phyloP scores from a whole-genome alignment of 2,888 invertebrate genomes.

The Drosophila austrosaltans region DNA sequence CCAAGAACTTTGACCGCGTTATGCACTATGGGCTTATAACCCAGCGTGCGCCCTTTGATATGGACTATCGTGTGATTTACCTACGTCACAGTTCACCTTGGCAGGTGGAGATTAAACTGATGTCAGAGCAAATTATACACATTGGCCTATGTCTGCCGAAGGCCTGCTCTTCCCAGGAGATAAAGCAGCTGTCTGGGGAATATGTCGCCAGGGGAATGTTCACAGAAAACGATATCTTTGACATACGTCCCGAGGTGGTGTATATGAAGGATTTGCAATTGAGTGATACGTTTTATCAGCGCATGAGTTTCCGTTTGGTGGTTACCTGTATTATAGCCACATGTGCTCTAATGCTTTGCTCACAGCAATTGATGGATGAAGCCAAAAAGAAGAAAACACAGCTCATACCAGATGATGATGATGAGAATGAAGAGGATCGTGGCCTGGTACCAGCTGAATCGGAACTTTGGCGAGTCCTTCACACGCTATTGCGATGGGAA shows the following conservation, averaged over 20 bases:
- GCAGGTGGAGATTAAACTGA: constrained; percentile 83
- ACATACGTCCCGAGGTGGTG: constrained; percentile 81
- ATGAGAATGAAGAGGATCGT: constrained; percentile 15
- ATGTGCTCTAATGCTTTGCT: constrained; percentile 69
- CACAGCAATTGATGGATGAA: constrained; percentile 57
- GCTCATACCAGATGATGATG: constrained; percentile 5
- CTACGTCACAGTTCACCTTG: constrained; percentile 83
- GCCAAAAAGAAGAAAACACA: constrained; percentile 25
- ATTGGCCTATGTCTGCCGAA: constrained; percentile 85
- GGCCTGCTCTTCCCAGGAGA: constrained; percentile 83
- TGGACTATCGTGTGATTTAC: constrained; percentile 83
- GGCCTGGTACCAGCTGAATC: constrained; percentile 63
- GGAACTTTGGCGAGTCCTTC: constrained; percentile 59
- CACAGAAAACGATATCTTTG: constrained; percentile 81
- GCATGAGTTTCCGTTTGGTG: constrained; percentile 79
- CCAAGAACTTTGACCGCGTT: constrained; percentile 80
- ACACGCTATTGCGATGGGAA: constrained; percentile 50
- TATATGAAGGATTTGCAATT: constrained; percentile 82
- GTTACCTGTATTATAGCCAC: constrained; percentile 69
- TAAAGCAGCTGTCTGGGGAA: constrained; percentile 79
- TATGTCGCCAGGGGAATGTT: constrained; percentile 78
- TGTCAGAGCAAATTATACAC: constrained; percentile 84
- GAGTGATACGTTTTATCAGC: constrained; percentile 77
- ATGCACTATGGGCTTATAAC: constrained; percentile 83
- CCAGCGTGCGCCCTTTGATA: constrained; percentile 82